These are phyloP conservation scores for Cataglyphis cursor DNA, from an alignment of 2,888 invertebrate species.

Conservation along the genomic window DNA sequence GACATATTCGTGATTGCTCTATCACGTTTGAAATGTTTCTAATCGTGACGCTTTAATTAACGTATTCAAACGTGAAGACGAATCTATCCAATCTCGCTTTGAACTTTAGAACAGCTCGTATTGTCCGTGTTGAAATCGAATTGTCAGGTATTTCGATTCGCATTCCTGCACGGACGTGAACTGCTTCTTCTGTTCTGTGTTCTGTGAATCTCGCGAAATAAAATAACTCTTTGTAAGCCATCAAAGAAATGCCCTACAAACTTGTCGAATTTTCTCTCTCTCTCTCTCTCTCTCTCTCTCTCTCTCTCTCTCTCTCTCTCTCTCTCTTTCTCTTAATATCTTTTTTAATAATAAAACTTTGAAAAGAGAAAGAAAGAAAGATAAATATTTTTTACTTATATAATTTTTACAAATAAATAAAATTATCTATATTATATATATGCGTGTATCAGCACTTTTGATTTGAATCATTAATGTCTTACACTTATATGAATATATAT, in stretches of 20 bases:
- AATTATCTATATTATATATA: neutral
- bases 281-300: no score
- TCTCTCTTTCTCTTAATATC: neutral
- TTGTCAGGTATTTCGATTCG: slow-evolving; percentile 51
- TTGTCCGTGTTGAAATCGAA: slow-evolving; percentile 41
- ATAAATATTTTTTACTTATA: neutral
- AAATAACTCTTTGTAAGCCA: slow-evolving; percentile 15
- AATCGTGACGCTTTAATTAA: slow-evolving; percentile 29
- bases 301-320: neutral
- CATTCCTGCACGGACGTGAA: slow-evolving; percentile 27
- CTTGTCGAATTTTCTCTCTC: neutral
- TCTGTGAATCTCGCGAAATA: slow-evolving; percentile 13
- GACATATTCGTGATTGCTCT: neutral
- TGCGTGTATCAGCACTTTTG: neutral
- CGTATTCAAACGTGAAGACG: slow-evolving; percentile 27
- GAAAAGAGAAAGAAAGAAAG: neutral
- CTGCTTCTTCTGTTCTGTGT: slow-evolving; percentile 11
- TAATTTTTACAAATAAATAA: neutral
- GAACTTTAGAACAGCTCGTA: slow-evolving; percentile 27
- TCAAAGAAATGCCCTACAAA: neutral
- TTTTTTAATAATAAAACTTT: slow-evolving; percentile 3
- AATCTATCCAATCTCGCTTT: slow-evolving; percentile 47
- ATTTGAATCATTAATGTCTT: neutral
- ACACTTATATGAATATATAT: neutral
- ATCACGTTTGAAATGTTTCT: neutral